Conservation (phyloP, 2,888 invertebrate species). For the Anthoptus insignis region DNA sequence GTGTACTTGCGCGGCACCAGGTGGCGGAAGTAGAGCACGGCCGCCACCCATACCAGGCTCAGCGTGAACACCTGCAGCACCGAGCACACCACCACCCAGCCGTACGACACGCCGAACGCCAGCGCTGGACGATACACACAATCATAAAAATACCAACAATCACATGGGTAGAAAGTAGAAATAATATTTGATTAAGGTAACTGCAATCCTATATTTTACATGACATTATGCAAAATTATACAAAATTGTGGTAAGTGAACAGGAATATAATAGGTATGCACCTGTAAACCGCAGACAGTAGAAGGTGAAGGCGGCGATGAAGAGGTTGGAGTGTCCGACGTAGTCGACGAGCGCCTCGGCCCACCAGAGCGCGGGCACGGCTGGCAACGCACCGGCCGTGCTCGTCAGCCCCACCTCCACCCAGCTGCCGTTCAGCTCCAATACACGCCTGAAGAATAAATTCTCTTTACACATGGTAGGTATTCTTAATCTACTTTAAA, state of each 20-base stretch:
- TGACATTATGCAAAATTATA: too few species aligned
- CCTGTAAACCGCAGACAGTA: slow-evolving; percentile 93
- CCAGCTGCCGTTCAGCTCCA: slow-evolving; percentile 81
- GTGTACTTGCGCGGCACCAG: slow-evolving; percentile 92
- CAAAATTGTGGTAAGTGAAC: too few species aligned
- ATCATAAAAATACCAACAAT: neutral
- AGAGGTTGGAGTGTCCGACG: slow-evolving; percentile 93
- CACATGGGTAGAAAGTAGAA: too few species aligned
- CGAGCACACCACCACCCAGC: slow-evolving; percentile 90
- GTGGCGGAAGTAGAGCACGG: slow-evolving; percentile 93
- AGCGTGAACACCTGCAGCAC: slow-evolving; percentile 92
- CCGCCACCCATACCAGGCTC: slow-evolving; percentile 93
- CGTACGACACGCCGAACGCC: slow-evolving; percentile 86
- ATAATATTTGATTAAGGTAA: too few species aligned
- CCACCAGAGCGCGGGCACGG: slow-evolving; percentile 90
- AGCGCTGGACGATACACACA: slow-evolving; percentile 74
- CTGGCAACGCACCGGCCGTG: slow-evolving; percentile 90
- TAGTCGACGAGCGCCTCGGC: slow-evolving; percentile 95
- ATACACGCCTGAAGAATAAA: slow-evolving; percentile 85
- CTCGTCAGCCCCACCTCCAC: slow-evolving; percentile 89
- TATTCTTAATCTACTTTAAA: too few species aligned
- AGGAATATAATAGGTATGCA: too few species aligned
- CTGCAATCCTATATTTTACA: too few species aligned
- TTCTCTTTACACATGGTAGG: too few species aligned
- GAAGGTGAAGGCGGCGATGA: slow-evolving; percentile 93